Evolutionary conservation across 2,113 vertebrate genomes (phyloP).

Genomic region (Tupaia tana): DNA sequence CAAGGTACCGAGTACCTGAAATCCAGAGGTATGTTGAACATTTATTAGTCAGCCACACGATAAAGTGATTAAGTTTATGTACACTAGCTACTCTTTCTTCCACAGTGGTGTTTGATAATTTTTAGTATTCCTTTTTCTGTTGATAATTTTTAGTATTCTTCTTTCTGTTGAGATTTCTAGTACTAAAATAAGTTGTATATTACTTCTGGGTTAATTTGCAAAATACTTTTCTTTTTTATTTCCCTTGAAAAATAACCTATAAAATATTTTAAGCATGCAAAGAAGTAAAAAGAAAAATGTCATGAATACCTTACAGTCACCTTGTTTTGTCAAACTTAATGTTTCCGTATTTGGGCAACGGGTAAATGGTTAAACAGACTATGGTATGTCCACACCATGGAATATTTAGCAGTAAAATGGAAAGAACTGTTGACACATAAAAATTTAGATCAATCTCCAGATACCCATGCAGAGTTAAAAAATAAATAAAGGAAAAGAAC

Average conservation of each 20-base stretch:
- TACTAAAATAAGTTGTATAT: neutral
- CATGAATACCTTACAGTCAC: neutral
- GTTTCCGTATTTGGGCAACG: neutral
- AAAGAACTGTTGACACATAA: neutral
- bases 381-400: neutral
- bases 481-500: too few species aligned
- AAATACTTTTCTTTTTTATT: neutral
- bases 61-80: neutral
- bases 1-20: neutral
- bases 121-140: neutral
- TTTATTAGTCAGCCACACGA: neutral
- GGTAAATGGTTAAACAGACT: neutral
- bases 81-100: neutral
- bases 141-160: neutral
- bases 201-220: neutral
- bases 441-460: neutral
- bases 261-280: constrained; percentile 27
- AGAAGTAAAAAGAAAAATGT: constrained; percentile 27
- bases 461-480: neutral
- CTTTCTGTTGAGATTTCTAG: constrained; percentile 29
- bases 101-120: constrained; percentile 4
- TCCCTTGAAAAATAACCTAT: neutral
- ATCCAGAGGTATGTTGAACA: neutral
- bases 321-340: constrained; percentile 12
- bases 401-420: neutral